Percentiles rank a stretch among this genome's conserved stretches.
Evolutionary conservation across 2,113 vertebrate genomes (phyloP).

Genomic region (Odocoileus hemionus): DNA sequence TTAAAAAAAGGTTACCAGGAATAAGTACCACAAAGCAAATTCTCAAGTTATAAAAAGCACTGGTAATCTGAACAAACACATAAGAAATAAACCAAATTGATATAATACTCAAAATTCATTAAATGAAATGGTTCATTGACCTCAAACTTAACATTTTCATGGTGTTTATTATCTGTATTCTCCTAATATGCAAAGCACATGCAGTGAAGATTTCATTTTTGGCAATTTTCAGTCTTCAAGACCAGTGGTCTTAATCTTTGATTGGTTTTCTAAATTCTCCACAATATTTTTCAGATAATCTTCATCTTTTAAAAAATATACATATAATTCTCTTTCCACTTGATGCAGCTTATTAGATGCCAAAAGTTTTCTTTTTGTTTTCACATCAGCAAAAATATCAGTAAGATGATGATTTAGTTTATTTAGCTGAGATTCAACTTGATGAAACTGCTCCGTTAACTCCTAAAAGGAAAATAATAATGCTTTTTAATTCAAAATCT

Average conservation of each 20-base stretch:
- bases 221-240: conserved; percentile 62
- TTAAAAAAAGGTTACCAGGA: background rate
- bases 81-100: background rate
- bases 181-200: background rate
- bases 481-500: conserved; percentile 44
- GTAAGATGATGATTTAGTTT: conserved; percentile 83
- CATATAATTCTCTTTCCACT: conserved; percentile 89
- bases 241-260: conserved; percentile 65
- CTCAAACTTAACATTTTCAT: conserved; percentile 18
- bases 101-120: background rate
- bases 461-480: conserved; percentile 80
- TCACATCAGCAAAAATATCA: conserved; percentile 86
- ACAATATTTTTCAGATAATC: conserved; percentile 84
- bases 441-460: conserved; percentile 81
- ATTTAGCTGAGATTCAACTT: conserved; percentile 83
- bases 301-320: conserved; percentile 89
- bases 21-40: conserved; percentile 15
- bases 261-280: conserved; percentile 84
- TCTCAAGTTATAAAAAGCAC: background rate
- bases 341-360: conserved; percentile 82
- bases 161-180: conserved; percentile 38
- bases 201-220: background rate
- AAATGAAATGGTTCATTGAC: conserved; percentile 9
- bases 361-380: conserved; percentile 85
- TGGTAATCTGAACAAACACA: background rate